These are phyloP conservation scores for Galemys pyrenaicus DNA, from an alignment of 2,113 vertebrate species.

Conservation along the genomic window DNA sequence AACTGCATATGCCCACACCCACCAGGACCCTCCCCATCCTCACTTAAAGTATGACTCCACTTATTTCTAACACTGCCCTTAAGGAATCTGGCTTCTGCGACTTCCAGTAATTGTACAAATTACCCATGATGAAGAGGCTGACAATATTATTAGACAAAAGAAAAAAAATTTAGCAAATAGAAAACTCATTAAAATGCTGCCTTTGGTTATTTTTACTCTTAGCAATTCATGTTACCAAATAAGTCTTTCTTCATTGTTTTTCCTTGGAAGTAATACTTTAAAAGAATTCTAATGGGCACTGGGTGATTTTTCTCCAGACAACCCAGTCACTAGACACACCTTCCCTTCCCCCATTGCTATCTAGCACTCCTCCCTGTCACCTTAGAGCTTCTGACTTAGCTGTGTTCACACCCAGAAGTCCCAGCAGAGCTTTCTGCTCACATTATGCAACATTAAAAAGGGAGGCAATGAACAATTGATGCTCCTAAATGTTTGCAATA, in stretches of 20 bases:
- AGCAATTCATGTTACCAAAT: slow-evolving; percentile 29
- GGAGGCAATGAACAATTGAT: slow-evolving; percentile 64
- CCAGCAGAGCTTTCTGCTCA: slow-evolving; percentile 67
- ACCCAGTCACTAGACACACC: slow-evolving; percentile 56
- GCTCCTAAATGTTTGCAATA: slow-evolving; percentile 61
- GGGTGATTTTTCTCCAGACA: slow-evolving; percentile 35
- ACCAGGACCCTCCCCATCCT: slow-evolving; percentile 52
- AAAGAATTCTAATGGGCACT: slow-evolving; percentile 29
- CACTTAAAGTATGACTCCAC: slow-evolving; percentile 71
- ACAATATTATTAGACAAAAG: slow-evolving; percentile 66
- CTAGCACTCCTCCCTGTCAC: slow-evolving; percentile 75
- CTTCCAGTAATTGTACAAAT: slow-evolving; percentile 72
- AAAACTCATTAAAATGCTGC: slow-evolving; percentile 47
- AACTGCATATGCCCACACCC: slow-evolving; percentile 72
- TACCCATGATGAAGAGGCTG: slow-evolving; percentile 53
- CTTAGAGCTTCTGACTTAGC: slow-evolving; percentile 79
- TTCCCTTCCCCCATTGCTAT: slow-evolving; percentile 61
- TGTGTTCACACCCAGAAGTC: slow-evolving; percentile 64
- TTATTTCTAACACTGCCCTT: slow-evolving; percentile 68
- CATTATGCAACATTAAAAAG: slow-evolving; percentile 64
- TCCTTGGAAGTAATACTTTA: slow-evolving; percentile 51
- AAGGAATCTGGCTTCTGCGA: slow-evolving; percentile 62
- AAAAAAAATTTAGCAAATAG: slow-evolving; percentile 64
- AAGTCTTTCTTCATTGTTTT: slow-evolving; percentile 10
- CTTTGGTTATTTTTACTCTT: slow-evolving; percentile 48